Evolutionary conservation across 2,888 invertebrate species (phyloP), one percentile per base, ranked within the genome.

Genomic region (Sarcophaga subvicina): DNA sequence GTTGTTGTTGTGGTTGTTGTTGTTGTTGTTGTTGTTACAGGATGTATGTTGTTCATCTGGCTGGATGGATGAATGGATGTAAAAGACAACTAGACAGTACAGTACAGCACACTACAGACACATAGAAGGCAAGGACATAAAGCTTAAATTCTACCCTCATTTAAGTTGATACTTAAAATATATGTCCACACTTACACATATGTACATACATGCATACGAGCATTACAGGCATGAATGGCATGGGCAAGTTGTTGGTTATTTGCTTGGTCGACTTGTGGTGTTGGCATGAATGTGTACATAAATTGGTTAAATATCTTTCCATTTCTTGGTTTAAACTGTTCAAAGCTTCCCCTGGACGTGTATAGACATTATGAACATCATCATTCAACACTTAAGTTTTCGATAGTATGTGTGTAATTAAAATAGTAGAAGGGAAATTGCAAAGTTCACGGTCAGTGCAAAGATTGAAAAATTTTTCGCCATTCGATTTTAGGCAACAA

Each of bases 241-340:
- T n/a, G 14, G 6, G 45, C 47, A n/a, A 66, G 66, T 66, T 17
- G 25, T 17, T 66, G 27, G 10, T 14, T 66, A 37, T 37, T 37
- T 37, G 17, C 17, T 14, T 17, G 25, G 12, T 12, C 47, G 22
- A 75, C 47, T 11, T 45, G 47, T 66, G 66, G 84, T 80, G 71
- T 84, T 73, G 47, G 54, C 63, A 47, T 49, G 45, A 4, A 45
- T 72, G 45, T 67, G 45, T 67, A 45, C 27, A 64, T 70, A 45
- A 76, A 69, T 76, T 83, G 80, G 76, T 83, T 77, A 77, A 83
- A 86, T 73, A 77, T 71, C 47, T 76, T 17, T 73, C 22, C 63
- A 59, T 49, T 70, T 63, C 12, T 27, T n/a, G n/a, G 6, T 62
- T 73, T 67, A 72, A 59, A 76, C 37, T 47, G 27, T 54, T 72